phyloP scores from a whole-genome alignment of 2,888 invertebrate species.

The Hirtodrosophila cameraria region DNA sequence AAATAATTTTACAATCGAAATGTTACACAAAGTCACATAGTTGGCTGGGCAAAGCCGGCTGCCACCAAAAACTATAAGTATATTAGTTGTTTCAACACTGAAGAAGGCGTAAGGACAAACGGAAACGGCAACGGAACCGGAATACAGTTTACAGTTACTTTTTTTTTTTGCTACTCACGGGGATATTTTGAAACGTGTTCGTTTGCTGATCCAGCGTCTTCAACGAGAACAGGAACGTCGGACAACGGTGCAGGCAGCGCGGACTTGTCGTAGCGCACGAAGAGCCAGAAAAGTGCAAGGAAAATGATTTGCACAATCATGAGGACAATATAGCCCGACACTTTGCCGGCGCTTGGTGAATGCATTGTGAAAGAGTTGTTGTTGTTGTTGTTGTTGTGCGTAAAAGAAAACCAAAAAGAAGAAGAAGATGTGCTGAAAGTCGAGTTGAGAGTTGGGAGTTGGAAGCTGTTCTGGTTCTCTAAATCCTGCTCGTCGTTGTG shows the following conservation, averaged over 20 bases:
- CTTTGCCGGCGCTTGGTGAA: slow-evolving; percentile 79
- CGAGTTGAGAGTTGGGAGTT: slow-evolving; percentile 31
- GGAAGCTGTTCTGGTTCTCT: not conserved
- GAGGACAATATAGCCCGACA: slow-evolving; percentile 84
- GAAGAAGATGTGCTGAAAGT: slow-evolving; percentile 2
- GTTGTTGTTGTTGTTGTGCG: slow-evolving; percentile 1
- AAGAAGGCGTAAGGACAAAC: no score
- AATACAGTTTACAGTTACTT: no score
- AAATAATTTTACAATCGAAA: no score
- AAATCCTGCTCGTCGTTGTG: slow-evolving; percentile 61
- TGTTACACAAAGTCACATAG: no score
- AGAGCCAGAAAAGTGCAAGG: slow-evolving; percentile 85
- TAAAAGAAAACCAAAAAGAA: slow-evolving; percentile 2
- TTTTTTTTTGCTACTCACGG: slow-evolving; percentile 78
- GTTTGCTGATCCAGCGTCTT: slow-evolving; percentile 81
- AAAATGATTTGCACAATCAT: slow-evolving; percentile 85
- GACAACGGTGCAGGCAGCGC: slow-evolving; percentile 72
- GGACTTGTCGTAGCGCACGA: slow-evolving; percentile 85
- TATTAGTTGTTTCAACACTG: no score
- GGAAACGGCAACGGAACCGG: no score
- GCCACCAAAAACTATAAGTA: no score
- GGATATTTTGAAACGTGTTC: slow-evolving; percentile 84
- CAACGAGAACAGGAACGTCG: no score
- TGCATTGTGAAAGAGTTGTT: slow-evolving; percentile 79
- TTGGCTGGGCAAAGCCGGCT: no score